These are phyloP conservation scores for Anguilla marmorata DNA, from an alignment of 2,797 vertebrate genomes.

Conservation along the genomic window DNA sequence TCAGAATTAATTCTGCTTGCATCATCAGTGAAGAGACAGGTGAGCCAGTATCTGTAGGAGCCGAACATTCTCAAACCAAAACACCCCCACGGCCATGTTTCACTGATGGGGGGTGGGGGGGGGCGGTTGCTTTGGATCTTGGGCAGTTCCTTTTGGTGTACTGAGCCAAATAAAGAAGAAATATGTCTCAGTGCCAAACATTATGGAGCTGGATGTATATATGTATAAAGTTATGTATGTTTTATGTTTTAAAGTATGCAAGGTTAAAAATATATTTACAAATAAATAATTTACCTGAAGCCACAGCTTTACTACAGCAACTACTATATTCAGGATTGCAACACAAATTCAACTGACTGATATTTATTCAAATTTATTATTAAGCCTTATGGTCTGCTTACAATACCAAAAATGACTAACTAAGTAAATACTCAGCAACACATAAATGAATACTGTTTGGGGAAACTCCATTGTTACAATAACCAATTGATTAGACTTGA, in stretches of 20 bases:
- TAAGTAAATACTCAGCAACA: background rate
- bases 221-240: no score
- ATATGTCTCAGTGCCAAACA: no score
- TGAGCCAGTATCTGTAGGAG: no score
- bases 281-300: background rate
- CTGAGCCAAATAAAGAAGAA: no score
- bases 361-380: background rate
- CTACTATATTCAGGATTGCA: background rate
- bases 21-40: no score
- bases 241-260: background rate
- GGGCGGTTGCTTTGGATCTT: no score
- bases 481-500: constrained; percentile 47
- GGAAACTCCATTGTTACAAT: constrained; percentile 55
- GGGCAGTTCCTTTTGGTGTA: no score
- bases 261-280: background rate
- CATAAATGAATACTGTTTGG: background rate
- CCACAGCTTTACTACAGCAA: background rate
- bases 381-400: background rate
- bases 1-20: no score
- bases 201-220: no score
- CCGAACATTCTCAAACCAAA: no score
- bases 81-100: no score
- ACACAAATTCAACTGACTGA: background rate
- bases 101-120: no score
- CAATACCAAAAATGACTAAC: background rate